Evolutionary conservation across 2,888 invertebrate species (phyloP).

Genomic region (Macrostomum cliftonense): DNA sequence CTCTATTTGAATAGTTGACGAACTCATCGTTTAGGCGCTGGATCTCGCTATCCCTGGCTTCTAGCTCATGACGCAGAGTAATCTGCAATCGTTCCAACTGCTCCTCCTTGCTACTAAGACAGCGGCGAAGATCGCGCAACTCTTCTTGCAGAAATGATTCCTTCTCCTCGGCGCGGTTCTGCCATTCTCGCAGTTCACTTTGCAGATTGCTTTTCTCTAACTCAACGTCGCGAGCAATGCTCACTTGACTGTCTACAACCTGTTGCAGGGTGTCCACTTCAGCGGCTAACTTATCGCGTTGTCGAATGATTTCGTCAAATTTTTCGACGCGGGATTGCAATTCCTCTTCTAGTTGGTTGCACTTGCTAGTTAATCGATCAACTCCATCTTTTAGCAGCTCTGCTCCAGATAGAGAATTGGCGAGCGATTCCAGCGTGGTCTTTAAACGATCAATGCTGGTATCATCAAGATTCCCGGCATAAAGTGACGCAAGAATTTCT

Average conservation of each 20-base stretch:
- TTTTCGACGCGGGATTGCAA: background rate
- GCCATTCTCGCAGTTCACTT: slow-evolving; percentile 5
- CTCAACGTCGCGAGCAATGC: slow-evolving; percentile 10
- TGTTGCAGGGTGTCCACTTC: slow-evolving; percentile 1
- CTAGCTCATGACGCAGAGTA: no score
- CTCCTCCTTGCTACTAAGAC: no score
- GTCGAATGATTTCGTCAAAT: background rate
- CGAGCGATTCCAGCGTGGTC: no score
- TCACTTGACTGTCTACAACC: slow-evolving; percentile 8
- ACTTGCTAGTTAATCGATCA: background rate
- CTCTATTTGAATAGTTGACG: no score
- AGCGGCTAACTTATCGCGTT: no score
- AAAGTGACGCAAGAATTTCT: no score
- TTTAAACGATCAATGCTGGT: no score
- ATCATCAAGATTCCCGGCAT: no score
- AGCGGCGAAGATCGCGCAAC: slow-evolving; percentile 1
- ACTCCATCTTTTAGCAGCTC: background rate
- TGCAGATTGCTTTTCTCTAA: slow-evolving; percentile 7
- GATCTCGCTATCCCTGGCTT: no score
- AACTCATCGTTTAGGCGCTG: no score
- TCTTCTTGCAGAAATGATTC: slow-evolving; percentile 6
- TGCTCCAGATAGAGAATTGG: background rate
- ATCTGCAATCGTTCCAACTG: no score
- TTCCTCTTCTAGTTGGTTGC: background rate
- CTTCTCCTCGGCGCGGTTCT: slow-evolving; percentile 7